Percentiles rank a stretch among this genome's conserved stretches.
Conservation (phyloP, 2,888 invertebrate genomes). For the Diloba caeruleocephala region DNA sequence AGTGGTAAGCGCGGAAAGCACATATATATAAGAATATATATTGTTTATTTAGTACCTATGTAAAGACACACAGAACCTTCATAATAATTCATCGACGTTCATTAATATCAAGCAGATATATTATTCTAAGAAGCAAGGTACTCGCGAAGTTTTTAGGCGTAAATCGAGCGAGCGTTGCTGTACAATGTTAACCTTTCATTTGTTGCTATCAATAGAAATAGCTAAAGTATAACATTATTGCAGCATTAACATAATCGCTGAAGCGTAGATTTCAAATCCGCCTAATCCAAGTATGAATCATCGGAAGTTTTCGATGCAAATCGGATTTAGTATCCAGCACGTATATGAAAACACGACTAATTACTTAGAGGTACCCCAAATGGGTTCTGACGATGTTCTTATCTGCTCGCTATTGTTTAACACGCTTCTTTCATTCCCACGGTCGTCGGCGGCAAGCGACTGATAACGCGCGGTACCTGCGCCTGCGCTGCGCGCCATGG, state of each 20-base stretch:
- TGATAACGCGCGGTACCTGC: constrained; percentile 80
- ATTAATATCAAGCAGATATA: constrained; percentile 21
- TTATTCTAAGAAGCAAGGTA: constrained; percentile 33
- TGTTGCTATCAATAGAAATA: constrained; percentile 54
- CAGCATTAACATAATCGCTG: constrained; percentile 50
- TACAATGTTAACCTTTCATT: constrained; percentile 50
- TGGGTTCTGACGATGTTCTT: constrained; percentile 83
- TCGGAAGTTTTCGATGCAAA: constrained; percentile 40
- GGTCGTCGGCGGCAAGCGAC: constrained; percentile 71
- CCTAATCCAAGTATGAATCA: constrained; percentile 51
- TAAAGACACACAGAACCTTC: background rate
- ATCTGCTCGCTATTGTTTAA: constrained; percentile 87
- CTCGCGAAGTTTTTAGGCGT: constrained; percentile 26
- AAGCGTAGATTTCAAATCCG: constrained; percentile 43
- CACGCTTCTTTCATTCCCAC: constrained; percentile 87
- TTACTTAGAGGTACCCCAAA: constrained; percentile 82
- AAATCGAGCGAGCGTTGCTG: constrained; percentile 19
- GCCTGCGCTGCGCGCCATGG: constrained; percentile 59
- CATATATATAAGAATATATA: too few species aligned
- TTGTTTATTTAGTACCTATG: constrained; percentile 2
- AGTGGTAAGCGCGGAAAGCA: background rate
- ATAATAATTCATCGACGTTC: constrained; percentile 1
- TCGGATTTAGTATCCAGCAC: constrained; percentile 43
- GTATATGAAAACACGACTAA: constrained; percentile 77
- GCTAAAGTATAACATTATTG: constrained; percentile 43